Evolutionary conservation across 2,113 vertebrate species (phyloP).

Genomic region (Gymnorhina tibicen): DNA sequence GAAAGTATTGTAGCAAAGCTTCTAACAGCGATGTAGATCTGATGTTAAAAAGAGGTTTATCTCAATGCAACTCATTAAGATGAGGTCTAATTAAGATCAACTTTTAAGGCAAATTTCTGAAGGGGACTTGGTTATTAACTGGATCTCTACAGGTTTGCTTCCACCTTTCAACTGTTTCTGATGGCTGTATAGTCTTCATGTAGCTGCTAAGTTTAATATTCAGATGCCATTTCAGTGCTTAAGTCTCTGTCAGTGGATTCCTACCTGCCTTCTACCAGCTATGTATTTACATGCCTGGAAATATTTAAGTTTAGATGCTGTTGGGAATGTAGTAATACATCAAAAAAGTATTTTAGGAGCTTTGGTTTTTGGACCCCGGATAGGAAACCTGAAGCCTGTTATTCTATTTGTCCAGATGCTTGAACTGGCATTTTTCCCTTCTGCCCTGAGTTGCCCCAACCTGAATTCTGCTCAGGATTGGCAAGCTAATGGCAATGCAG

Average conservation of each 20-base stretch:
- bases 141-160: not conserved
- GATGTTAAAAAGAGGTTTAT: not conserved
- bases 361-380: not conserved
- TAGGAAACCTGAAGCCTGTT: not conserved
- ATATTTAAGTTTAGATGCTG: not conserved
- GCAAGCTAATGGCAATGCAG: not conserved
- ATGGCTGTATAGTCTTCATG: not conserved
- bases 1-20: not conserved
- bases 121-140: not conserved
- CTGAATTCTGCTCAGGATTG: not conserved
- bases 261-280: not conserved
- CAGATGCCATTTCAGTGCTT: not conserved
- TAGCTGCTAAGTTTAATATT: not conserved
- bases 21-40: not conserved
- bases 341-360: not conserved
- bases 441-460: not conserved
- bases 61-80: not conserved
- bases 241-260: not conserved
- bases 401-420: not conserved
- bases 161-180: not conserved
- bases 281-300: not conserved
- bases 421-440: not conserved
- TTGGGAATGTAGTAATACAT: not conserved
- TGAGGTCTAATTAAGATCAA: not conserved
- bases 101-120: not conserved